phyloP scores from a whole-genome alignment of 2,113 vertebrate genomes.

The Miniopterus natalensis region DNA sequence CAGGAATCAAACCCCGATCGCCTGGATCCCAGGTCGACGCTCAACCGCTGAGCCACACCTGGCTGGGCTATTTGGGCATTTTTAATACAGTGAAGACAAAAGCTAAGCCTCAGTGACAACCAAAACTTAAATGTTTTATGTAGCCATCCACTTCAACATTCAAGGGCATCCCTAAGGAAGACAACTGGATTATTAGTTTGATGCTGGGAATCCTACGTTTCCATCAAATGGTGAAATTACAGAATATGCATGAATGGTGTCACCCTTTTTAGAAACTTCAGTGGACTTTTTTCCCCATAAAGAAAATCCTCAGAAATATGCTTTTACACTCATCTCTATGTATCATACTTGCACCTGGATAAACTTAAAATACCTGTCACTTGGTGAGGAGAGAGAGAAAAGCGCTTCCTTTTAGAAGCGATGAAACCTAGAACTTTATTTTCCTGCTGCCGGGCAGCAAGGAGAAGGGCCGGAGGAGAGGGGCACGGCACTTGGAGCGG shows the following conservation, averaged over 20 bases:
- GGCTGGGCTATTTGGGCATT: background rate
- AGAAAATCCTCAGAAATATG: constrained; percentile 58
- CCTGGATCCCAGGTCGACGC: too few species aligned
- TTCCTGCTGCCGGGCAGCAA: background rate
- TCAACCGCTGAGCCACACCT: too few species aligned
- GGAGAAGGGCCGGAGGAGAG: too few species aligned
- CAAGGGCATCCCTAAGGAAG: background rate
- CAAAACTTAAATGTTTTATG: background rate
- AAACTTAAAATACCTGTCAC: constrained; percentile 17
- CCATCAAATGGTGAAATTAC: background rate
- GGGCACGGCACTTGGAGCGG: background rate
- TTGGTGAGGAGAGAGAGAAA: background rate
- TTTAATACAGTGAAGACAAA: constrained; percentile 56
- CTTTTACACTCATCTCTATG: background rate
- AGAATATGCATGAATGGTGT: background rate
- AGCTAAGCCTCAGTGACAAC: constrained; percentile 3
- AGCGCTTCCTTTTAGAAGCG: background rate
- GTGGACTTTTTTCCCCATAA: background rate
- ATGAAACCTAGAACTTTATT: background rate
- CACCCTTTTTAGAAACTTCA: constrained; percentile 29
- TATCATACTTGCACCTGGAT: background rate
- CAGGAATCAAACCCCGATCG: too few species aligned
- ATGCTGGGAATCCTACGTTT: background rate
- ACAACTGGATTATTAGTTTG: background rate
- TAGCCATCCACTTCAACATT: background rate